phyloP scores from a whole-genome alignment of 2,797 vertebrate genomes.

The Eulemur coronatus region DNA sequence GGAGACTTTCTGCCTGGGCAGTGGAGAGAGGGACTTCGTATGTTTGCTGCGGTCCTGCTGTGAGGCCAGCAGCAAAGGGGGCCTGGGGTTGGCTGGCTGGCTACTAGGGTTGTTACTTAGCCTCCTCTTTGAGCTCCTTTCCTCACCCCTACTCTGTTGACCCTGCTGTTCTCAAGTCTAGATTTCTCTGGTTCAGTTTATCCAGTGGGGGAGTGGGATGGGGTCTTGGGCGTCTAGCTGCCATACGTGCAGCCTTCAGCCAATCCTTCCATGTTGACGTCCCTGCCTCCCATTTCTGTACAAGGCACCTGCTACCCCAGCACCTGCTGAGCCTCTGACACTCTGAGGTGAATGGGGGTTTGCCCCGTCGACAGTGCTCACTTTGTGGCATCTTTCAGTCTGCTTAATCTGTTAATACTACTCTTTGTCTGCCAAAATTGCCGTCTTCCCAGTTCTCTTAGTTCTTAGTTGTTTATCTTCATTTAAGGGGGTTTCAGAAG shows the following conservation, averaged over 20 bases:
- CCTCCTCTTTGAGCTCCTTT: not conserved
- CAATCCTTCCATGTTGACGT: accelerated
- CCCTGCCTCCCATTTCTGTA: accelerated
- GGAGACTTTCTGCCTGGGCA: not conserved
- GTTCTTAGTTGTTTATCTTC: not conserved
- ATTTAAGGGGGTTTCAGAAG: not conserved
- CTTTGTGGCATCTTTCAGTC: not conserved
- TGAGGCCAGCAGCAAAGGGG: not conserved
- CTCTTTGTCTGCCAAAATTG: not conserved
- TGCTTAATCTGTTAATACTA: accelerated
- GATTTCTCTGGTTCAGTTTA: not conserved
- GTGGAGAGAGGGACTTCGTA: not conserved
- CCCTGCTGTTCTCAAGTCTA: not conserved
- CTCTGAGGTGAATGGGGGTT: not conserved
- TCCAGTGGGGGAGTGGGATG: not conserved
- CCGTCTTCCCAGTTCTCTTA: not conserved
- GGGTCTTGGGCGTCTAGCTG: accelerated
- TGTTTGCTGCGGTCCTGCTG: not conserved
- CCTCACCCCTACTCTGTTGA: not conserved
- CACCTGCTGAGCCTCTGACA: accelerated
- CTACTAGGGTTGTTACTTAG: not conserved
- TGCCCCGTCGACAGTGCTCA: not conserved
- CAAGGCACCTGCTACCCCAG: accelerated
- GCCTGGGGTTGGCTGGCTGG: not conserved
- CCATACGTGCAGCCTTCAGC: too few relatives aligned